Base-by-base conservation (phyloP, 2,113 vertebrate genomes). In the Dolichallabes microphthalmus region DNA sequence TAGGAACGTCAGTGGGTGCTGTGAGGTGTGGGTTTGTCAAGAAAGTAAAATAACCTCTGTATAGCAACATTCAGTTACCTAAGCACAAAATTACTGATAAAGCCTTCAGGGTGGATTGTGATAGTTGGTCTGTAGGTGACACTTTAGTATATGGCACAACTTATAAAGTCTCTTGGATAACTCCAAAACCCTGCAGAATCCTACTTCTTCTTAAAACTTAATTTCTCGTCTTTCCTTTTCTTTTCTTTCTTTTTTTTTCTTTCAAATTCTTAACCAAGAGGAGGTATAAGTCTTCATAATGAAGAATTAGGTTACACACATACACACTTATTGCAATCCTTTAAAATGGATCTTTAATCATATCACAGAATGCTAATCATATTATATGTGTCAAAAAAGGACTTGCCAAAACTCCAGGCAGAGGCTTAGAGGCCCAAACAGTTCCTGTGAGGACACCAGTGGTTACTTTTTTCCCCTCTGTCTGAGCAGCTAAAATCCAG, bases 401-500 rank as follows among this genome's bases (percentile, higher is more conserved):
- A 73, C 85, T 89, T 77, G 83, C 58, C 68, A 50, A 61, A 92
- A 91, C 91, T 87, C 86, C 90, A 86, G 90, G 87, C 87, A 64
- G 52, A 25, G 86, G 92, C 91, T 92, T 92, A 92, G 87, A 88
- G 84, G 87, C 64, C 84, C 75, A 84, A 85, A 89, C 66, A 87
- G 82, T 77, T 88, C 90, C 88, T 88, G 89, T 88, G 85, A 92
- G 89, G 91, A 94, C 93, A 91, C 88, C 91, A 90, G 91, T 91
- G 85, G 89, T 85, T 91, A 52, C 30, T 68, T 81, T 45, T 63
- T 69, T 64, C 87, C 85, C 87, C 84, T 82, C 76, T 73, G 91
- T 90, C 90, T 90, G 92, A 93, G 93, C 92, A 91, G 93, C 92
- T 94, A 94, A 94, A 95, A 95, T 95, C 94, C 94, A 95, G 94